Evolutionary conservation across 2,797 vertebrate genomes (phyloP), one percentile per base, ranked within the genome.

Genomic region (Megaceryle alcyon): DNA sequence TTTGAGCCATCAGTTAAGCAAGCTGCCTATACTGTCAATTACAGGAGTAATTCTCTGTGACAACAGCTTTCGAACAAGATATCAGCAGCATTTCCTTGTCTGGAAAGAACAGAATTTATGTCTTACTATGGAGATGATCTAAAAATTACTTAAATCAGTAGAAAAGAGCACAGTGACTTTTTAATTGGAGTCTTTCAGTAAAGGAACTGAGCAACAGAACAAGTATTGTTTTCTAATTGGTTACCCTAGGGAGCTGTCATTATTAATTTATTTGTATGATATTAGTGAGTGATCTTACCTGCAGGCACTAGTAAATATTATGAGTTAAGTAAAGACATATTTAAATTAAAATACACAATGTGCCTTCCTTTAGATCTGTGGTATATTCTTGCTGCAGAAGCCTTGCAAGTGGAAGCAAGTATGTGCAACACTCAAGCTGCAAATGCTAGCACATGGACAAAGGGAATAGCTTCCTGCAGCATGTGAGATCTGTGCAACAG

Each of bases 171-270:
- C 31, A 21, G 39, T 4, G 35, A 23, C 4, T 15, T 76, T 66
- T 37, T 31, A 29, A 5, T 17, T 13, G 29, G 57, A 33, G 28
- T 9, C 46, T 28, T 61, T 22, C 31, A 88, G 51, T 4, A 25
- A 39, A 78, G 46, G 44, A 39, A 31, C 8, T 12, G 25, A 41
- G 46, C 35, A 60, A 21, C 16, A 44, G 37, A 21, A 28, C 0
- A 1, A 71, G 19, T 0, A 7, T 6, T 57, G 41, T 19, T 57
- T 88, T 12, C 63, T 53, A 15, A 4, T 2, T 37, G n/a, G 22
- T 26, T 59, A 37, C 25, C 14, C 46, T 14, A 16, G 83, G 60
- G 57, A 90, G 48, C 31, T 60, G 56, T 46, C 54, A 16, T 14
- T 9, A 48, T 11, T 53, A 4, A 31, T 80, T 73, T 33, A 28